Percentiles rank a stretch among this genome's conserved stretches.
Conservation (phyloP, 2,888 invertebrate species). For the Cryptosula pallasiana region DNA sequence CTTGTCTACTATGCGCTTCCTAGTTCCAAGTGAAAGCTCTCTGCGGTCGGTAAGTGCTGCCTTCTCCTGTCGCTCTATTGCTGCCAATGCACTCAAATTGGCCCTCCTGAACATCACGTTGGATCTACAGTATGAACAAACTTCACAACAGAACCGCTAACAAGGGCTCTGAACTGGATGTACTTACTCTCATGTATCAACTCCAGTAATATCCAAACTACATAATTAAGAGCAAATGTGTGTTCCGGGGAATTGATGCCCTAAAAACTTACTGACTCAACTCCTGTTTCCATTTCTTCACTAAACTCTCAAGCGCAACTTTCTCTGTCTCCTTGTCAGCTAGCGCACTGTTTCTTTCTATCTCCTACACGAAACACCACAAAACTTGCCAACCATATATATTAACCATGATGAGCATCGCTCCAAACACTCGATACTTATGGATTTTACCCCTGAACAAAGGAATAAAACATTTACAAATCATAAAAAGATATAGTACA, state of each 20-base stretch:
- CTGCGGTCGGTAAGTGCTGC: not conserved
- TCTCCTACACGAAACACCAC: slow-evolving; percentile 33
- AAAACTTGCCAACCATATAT: too few relatives aligned
- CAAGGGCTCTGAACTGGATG: too few relatives aligned
- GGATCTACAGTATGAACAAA: not conserved
- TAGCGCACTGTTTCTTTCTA: slow-evolving; percentile 43
- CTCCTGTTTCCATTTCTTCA: slow-evolving; percentile 41
- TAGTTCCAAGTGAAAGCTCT: not conserved
- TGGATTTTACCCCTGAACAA: too few relatives aligned
- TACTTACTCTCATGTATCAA: too few relatives aligned
- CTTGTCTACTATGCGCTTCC: not conserved
- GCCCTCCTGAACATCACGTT: not conserved
- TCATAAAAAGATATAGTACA: too few relatives aligned
- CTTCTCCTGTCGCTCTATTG: slow-evolving; percentile 12
- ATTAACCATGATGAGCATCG: too few relatives aligned
- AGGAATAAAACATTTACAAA: too few relatives aligned
- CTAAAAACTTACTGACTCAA: slow-evolving; percentile 28
- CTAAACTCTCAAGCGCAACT: slow-evolving; percentile 42
- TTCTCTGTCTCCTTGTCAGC: slow-evolving; percentile 44
- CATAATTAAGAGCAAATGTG: too few relatives aligned
- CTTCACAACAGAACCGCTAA: too few relatives aligned
- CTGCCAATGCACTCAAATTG: not conserved
- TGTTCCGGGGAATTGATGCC: too few relatives aligned
- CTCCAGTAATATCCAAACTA: too few relatives aligned
- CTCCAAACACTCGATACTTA: too few relatives aligned